These are phyloP conservation scores for Beris morrisii DNA, from an alignment of 2,888 invertebrate species.

Conservation along the genomic window DNA sequence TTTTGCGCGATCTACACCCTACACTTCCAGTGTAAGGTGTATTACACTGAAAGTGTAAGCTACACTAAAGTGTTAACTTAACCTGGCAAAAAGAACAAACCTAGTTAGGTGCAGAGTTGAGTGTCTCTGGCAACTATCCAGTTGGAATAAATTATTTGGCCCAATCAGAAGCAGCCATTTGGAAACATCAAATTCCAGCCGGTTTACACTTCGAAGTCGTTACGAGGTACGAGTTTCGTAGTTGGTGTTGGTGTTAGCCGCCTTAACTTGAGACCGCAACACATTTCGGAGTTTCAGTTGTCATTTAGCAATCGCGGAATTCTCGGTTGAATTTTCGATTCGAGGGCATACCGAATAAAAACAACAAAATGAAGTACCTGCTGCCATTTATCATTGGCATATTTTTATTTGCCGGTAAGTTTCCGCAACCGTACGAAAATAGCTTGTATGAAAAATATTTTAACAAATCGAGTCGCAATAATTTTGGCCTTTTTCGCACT, in stretches of 20 bases:
- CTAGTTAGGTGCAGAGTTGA: too few species aligned
- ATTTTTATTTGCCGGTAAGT: constrained; percentile 56
- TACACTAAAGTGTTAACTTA: too few species aligned
- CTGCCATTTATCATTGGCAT: constrained; percentile 54
- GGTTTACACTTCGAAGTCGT: constrained; percentile 16
- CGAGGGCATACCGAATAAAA: constrained; percentile 11
- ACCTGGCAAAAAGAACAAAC: too few species aligned
- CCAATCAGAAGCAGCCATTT: constrained; percentile 50
- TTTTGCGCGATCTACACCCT: too few species aligned
- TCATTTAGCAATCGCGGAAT: constrained; percentile 21
- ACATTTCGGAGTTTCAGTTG: constrained; percentile 12
- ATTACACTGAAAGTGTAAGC: too few species aligned
- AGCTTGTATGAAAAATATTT: neutral
- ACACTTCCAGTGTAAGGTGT: too few species aligned
- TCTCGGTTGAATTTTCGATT: constrained; percentile 4
- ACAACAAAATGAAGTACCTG: constrained; percentile 55
- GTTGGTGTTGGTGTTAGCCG: too few species aligned
- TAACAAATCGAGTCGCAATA: neutral
- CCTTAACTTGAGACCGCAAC: too few species aligned
- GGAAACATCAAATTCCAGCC: constrained; percentile 33
- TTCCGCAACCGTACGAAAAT: neutral
- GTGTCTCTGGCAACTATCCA: neutral
- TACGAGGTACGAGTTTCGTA: too few species aligned
- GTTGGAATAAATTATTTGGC: constrained; percentile 42
- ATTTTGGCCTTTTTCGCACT: constrained; percentile 12